phyloP scores from a whole-genome alignment of 2,113 vertebrate species.

The Gracilinanus agilis region DNA sequence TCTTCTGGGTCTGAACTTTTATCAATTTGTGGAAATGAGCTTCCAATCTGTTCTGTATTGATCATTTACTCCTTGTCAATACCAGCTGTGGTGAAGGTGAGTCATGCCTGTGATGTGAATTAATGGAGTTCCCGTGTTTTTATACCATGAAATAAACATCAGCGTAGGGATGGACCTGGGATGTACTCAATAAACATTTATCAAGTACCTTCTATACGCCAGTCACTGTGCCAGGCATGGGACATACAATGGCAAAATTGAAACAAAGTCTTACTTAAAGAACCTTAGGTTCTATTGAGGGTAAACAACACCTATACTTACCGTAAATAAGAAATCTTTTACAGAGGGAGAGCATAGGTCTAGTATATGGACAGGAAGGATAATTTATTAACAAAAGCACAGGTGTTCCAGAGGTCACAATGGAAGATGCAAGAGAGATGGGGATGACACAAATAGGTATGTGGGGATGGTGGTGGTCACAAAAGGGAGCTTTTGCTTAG shows the following conservation, averaged over 20 bases:
- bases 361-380: not conserved
- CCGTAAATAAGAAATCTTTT: not conserved
- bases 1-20: slow-evolving; percentile 82
- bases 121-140: slow-evolving; percentile 70
- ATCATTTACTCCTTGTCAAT: slow-evolving; percentile 76
- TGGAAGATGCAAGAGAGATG: not conserved
- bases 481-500: not conserved
- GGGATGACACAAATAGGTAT: not conserved
- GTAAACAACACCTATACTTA: not conserved
- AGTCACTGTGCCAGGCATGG: not conserved
- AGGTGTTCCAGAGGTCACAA: not conserved
- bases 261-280: not conserved
- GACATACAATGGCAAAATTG: not conserved
- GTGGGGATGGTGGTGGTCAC: not conserved
- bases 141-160: slow-evolving; percentile 45
- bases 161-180: not conserved
- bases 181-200: not conserved
- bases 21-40: slow-evolving; percentile 84
- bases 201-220: not conserved
- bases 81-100: slow-evolving; percentile 78
- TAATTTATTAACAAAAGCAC: not conserved
- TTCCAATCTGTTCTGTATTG: slow-evolving; percentile 81
- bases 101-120: slow-evolving; percentile 73
- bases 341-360: not conserved
- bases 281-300: not conserved